A percentile compares a stretch with the other conserved stretches of the same genome.
Conservation (phyloP, 2,888 invertebrate genomes). For the Uloborus plumipes region DNA sequence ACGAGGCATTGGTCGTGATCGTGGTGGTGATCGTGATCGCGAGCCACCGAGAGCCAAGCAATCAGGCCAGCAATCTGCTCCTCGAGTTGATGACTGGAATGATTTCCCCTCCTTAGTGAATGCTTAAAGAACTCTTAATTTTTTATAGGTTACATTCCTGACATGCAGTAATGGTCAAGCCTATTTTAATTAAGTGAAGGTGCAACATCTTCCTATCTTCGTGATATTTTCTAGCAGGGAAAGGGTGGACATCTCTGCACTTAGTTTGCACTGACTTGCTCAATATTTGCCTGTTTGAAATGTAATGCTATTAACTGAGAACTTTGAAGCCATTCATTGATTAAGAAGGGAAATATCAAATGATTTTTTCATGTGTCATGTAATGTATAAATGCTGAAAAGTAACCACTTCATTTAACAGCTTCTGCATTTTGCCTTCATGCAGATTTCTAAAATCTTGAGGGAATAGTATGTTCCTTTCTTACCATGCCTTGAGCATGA, state of each 20-base stretch:
- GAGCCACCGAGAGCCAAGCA: constrained; percentile 38
- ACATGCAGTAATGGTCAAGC: not conserved
- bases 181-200: no score
- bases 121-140: constrained; percentile 34
- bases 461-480: not conserved
- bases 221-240: no score
- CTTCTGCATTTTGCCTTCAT: constrained; percentile 24
- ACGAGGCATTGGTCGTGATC: no score
- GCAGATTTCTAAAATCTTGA: not conserved
- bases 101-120: constrained; percentile 89
- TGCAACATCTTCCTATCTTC: no score
- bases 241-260: not conserved
- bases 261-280: not conserved
- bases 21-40: constrained; percentile 70
- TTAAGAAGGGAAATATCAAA: constrained; percentile 1
- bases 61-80: constrained; percentile 59
- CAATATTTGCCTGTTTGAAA: constrained; percentile 8
- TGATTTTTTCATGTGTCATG: not conserved
- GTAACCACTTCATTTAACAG: constrained; percentile 10
- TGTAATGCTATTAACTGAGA: constrained; percentile 6
- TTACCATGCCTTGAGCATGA: no score
- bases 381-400: constrained; percentile 5
- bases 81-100: constrained; percentile 87
- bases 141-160: constrained; percentile 51
- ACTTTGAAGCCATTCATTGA: not conserved